These are phyloP conservation scores for Actinostola sp. DNA, from an alignment of 92 coral and sea anemone species.

Conservation along the genomic window DNA sequence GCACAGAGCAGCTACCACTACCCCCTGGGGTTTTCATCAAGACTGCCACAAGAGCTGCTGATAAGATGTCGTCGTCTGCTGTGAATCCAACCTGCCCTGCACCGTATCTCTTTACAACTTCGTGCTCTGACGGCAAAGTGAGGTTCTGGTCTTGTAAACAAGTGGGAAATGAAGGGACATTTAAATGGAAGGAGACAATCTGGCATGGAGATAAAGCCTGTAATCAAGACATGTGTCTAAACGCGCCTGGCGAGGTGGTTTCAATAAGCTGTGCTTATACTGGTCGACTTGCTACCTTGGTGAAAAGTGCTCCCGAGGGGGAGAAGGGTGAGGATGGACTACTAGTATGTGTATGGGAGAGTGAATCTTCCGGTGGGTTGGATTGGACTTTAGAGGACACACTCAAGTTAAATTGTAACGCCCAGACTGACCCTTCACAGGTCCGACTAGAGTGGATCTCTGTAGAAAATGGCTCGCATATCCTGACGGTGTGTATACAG, in stretches of 20 bases:
- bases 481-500: conserved; percentile 82
- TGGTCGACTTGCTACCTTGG: conserved; percentile 90
- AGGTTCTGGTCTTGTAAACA: conserved; percentile 96
- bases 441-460: conserved; percentile 94
- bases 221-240: conserved; percentile 41
- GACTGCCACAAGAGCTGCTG: conserved; percentile 97
- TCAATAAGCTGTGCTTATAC: conserved; percentile 94
- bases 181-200: conserved; percentile 77
- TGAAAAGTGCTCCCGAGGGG: conserved; percentile 37
- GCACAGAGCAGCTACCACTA: conserved; percentile 74
- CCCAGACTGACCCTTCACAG: conserved; percentile 65
- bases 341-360: conserved; percentile 93
- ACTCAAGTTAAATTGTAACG: conserved; percentile 64
- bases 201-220: conserved; percentile 41
- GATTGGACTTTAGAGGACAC: conserved; percentile 94
- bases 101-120: conserved; percentile 83
- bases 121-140: conserved; percentile 92
- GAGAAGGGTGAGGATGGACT: conserved; percentile 54
- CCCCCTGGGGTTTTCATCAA: conserved; percentile 77
- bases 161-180: conserved; percentile 36
- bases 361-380: conserved; percentile 92
- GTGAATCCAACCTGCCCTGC: conserved; percentile 92
- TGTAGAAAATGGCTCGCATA: conserved; percentile 87
- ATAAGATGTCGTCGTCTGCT: conserved; percentile 96
- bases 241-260: conserved; percentile 82